Base-by-base conservation (phyloP, 2,888 invertebrate species). In the Carcina quercana region DNA sequence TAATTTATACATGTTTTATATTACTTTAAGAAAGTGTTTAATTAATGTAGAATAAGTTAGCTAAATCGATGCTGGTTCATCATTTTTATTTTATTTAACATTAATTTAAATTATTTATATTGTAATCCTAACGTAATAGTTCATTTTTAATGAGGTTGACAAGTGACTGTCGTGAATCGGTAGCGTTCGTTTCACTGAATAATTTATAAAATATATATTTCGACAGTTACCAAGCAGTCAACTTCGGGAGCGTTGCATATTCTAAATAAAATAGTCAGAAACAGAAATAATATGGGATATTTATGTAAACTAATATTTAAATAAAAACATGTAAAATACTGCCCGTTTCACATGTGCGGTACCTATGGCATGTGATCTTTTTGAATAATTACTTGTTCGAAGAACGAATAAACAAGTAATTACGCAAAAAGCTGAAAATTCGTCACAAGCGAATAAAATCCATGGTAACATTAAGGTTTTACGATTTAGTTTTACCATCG, bases 11-110 rank as follows among this genome's bases (percentile, higher is more conserved):
- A n/a, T n/a, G n/a, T n/a, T n/a, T n/a, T n/a, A n/a, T n/a, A n/a
- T n/a, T n/a, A n/a, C n/a, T n/a, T n/a, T n/a, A n/a, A n/a, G n/a
- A n/a, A n/a, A n/a, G n/a, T n/a, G n/a, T n/a, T n/a, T n/a, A n/a
- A n/a, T n/a, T 10, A 10, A 22, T 8, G 2, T 22, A 4, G 4
- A 15, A 13, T n/a, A 13, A 26, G 19, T 17, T 13, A 11, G 11
- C 11, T 34, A 32, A 28, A 37, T 33, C 35, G 54, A 54, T 50
- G 54, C 54, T 46, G 54, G 54, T 47, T 46, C 54, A 47, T 54
- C 54, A 43, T 37, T 29, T 28, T 40, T 34, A 34, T 30, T 13
- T 28, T 38, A 34, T 33, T 20, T 29, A 30, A 36, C 30, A 19
- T 26, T 17, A 17, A 17, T 28, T 10, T 10, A 15, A 25, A 25